These are phyloP conservation scores for Spea hammondii DNA, from an alignment of 2,797 vertebrate genomes.

Conservation along the genomic window DNA sequence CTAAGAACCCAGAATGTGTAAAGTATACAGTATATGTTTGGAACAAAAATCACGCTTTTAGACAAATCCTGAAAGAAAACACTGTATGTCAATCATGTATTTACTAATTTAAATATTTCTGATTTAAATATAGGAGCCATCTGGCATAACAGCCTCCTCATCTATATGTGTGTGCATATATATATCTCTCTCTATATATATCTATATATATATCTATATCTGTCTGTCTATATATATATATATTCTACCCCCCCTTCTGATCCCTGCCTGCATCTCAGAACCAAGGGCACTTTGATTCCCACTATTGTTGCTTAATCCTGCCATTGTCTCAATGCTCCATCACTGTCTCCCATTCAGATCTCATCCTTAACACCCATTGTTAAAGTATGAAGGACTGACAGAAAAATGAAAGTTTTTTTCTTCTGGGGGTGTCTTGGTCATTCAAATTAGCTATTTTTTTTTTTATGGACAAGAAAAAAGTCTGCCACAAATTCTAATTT, in stretches of 20 bases:
- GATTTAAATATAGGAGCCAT: too few relatives aligned
- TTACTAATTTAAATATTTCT: too few relatives aligned
- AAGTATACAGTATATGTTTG: too few relatives aligned
- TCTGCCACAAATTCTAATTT: slow-evolving; percentile 32
- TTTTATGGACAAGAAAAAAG: slow-evolving; percentile 23
- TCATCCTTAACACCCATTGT: slow-evolving; percentile 41
- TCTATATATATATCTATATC: background rate
- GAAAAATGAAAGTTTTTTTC: slow-evolving; percentile 37
- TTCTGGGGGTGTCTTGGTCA: slow-evolving; percentile 18
- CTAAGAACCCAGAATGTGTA: too few relatives aligned
- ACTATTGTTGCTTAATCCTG: slow-evolving; percentile 49
- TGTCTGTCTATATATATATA: background rate
- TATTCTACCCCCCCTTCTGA: slow-evolving; percentile 15
- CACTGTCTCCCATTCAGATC: slow-evolving; percentile 42
- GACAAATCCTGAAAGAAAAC: too few relatives aligned
- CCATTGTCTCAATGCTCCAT: slow-evolving; percentile 42
- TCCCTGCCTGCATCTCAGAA: slow-evolving; percentile 24
- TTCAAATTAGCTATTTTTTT: slow-evolving; percentile 21
- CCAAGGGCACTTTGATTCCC: slow-evolving; percentile 36
- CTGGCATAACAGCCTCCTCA: too few relatives aligned
- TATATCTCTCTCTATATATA: background rate
- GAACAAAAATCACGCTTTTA: too few relatives aligned
- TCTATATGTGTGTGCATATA: background rate
- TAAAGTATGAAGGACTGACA: slow-evolving; percentile 32
- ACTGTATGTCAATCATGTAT: too few relatives aligned